A percentile compares a stretch with the other conserved stretches of the same genome.
Conservation (phyloP, 1,140 invertebrate species). For the Lineus longissimus region DNA sequence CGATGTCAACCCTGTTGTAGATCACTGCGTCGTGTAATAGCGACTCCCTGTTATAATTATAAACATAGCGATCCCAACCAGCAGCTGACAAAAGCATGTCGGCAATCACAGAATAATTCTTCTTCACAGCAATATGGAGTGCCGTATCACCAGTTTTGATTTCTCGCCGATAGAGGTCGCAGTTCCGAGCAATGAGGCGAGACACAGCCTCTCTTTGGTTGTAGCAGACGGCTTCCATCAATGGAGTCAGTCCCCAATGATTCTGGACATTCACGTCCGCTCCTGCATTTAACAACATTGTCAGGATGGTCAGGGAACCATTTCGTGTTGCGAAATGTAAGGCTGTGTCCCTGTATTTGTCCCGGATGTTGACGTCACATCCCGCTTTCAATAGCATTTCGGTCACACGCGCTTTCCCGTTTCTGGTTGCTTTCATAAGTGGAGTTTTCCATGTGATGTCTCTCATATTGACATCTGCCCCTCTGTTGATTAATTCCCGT, state of each 20-base stretch:
- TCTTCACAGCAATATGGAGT: constrained; percentile 56
- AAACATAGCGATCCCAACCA: constrained; percentile 48
- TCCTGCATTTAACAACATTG: constrained; percentile 42
- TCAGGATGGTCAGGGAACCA: constrained; percentile 44
- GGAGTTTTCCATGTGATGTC: constrained; percentile 53
- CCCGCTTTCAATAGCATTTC: constrained; percentile 39
- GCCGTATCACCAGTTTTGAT: constrained; percentile 53
- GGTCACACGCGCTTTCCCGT: constrained; percentile 49
- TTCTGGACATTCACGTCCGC: constrained; percentile 51
- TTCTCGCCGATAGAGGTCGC: constrained; percentile 49
- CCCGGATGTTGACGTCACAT: constrained; percentile 80
- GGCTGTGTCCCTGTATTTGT: constrained; percentile 94
- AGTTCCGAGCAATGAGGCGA: constrained; percentile 37
- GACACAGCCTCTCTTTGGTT: constrained; percentile 49
- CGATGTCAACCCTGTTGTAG: constrained; percentile 47
- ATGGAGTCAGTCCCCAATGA: constrained; percentile 50
- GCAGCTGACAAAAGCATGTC: constrained; percentile 57
- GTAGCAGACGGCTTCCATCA: constrained; percentile 54
- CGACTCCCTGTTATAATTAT: constrained; percentile 52
- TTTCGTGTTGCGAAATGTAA: constrained; percentile 64
- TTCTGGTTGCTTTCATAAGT: constrained; percentile 52
- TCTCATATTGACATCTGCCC: constrained; percentile 46
- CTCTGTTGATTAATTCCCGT: constrained; percentile 43
- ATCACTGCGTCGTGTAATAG: constrained; percentile 48
- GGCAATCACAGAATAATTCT: constrained; percentile 58